phyloP scores from a whole-genome alignment of 2,888 invertebrate genomes.

The Morpho achilles region DNA sequence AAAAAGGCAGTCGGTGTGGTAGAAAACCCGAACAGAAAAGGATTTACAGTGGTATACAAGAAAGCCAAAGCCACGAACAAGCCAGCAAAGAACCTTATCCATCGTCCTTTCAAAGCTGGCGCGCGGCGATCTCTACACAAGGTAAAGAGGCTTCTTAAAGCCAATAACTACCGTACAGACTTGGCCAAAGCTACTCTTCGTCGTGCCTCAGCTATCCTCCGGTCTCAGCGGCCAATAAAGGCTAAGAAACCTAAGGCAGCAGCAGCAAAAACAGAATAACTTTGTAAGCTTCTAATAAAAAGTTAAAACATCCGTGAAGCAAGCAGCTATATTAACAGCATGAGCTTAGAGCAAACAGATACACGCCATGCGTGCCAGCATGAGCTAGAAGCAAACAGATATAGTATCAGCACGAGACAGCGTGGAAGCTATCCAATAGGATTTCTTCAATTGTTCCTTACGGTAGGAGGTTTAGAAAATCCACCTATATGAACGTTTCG shows the following conservation, averaged over 20 bases:
- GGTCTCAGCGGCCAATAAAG: constrained; percentile 93
- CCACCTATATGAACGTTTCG: too few species aligned
- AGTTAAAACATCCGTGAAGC: too few species aligned
- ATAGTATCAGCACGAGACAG: too few species aligned
- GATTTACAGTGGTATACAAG: constrained; percentile 94
- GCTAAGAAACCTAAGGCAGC: constrained; percentile 86
- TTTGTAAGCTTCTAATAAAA: constrained; percentile 68
- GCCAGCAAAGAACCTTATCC: constrained; percentile 87
- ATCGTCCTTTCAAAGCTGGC: constrained; percentile 92
- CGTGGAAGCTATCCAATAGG: too few species aligned
- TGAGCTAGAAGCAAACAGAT: too few species aligned
- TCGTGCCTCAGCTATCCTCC: constrained; percentile 94
- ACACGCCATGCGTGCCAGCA: too few species aligned
- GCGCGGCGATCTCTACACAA: constrained; percentile 92
- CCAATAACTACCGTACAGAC: constrained; percentile 93
- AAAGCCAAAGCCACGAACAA: constrained; percentile 84
- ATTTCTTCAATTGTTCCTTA: too few species aligned
- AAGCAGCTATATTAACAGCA: too few species aligned
- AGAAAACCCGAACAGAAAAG: constrained; percentile 94
- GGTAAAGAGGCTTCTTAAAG: constrained; percentile 87
- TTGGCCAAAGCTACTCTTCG: constrained; percentile 93
- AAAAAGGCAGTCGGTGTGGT: constrained; percentile 93
- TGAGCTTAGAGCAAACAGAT: too few species aligned
- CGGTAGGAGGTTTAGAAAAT: too few species aligned
- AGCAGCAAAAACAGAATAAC: constrained; percentile 90